These are phyloP conservation scores for Delphinus delphis DNA, from an alignment of 2,113 vertebrate species.

Conservation along the genomic window DNA sequence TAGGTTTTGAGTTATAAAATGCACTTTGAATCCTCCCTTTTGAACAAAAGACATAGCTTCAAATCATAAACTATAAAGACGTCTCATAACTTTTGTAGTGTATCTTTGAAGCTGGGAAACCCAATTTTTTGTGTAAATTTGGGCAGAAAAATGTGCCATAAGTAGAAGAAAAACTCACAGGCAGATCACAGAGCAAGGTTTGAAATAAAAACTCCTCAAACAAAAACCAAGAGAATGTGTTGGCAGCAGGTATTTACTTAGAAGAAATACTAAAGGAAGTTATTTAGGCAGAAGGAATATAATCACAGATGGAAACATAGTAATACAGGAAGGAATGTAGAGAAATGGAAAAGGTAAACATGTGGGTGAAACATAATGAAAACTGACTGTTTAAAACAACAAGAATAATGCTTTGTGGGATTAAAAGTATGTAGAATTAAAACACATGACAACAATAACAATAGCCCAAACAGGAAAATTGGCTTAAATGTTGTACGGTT, in stretches of 20 bases:
- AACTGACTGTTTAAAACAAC: conserved; percentile 55
- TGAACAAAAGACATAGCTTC: background rate
- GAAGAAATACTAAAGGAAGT: conserved; percentile 42
- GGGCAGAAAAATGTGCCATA: background rate
- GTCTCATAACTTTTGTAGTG: background rate
- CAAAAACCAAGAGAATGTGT: background rate
- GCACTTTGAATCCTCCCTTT: background rate
- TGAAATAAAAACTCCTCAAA: conserved; percentile 32
- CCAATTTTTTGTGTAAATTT: background rate
- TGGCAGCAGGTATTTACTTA: conserved; percentile 30
- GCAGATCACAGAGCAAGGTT: background rate
- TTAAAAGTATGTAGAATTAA: conserved; percentile 47
- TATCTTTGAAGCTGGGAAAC: conserved; percentile 12
- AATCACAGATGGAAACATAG: conserved; percentile 26
- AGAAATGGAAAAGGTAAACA: conserved; percentile 46
- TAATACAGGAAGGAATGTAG: conserved; percentile 53
- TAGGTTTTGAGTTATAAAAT: background rate
- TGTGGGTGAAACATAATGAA: conserved; percentile 44
- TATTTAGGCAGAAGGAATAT: conserved; percentile 53
- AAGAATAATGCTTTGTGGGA: conserved; percentile 42
- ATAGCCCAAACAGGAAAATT: background rate
- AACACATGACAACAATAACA: conserved; percentile 30
- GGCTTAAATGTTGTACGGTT: background rate
- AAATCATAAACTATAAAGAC: conserved; percentile 4
- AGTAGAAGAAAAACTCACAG: background rate